Conservation (phyloP, 2,797 vertebrate genomes). For the Premnoplex brunnescens region DNA sequence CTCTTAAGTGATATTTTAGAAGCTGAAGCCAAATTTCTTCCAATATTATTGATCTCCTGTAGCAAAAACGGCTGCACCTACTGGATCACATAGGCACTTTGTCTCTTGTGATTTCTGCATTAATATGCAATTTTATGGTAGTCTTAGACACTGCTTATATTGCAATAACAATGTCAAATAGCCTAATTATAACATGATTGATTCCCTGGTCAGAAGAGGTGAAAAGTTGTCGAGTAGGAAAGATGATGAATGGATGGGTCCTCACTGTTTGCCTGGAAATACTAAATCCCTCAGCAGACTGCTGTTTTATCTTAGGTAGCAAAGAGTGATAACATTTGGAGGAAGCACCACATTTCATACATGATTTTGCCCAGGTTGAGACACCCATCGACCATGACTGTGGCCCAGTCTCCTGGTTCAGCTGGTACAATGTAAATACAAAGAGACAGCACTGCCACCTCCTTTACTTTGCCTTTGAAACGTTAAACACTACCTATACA, state of each 20-base stretch:
- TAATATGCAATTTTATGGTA: constrained; percentile 16
- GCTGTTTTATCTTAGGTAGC: background rate
- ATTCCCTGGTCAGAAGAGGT: constrained; percentile 19
- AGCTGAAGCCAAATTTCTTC: background rate
- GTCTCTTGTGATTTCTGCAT: constrained; percentile 11
- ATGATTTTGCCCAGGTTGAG: background rate
- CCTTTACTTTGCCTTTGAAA: background rate
- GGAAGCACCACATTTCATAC: background rate
- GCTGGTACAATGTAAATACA: background rate
- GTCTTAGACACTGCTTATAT: constrained; percentile 1
- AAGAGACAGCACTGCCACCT: background rate
- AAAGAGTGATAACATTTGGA: background rate
- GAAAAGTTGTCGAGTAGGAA: background rate
- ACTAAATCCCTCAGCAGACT: background rate
- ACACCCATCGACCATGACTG: background rate
- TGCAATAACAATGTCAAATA: constrained; percentile 34
- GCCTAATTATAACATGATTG: constrained; percentile 21
- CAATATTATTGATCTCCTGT: background rate
- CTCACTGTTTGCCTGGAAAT: background rate
- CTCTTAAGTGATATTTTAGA: background rate
- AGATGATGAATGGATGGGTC: background rate
- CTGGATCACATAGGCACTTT: background rate
- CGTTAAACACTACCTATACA: background rate
- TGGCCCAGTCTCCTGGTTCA: background rate
- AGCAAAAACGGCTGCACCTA: background rate